Conservation (phyloP, 1,140 invertebrate genomes). For the Ganaspis sp. region DNA sequence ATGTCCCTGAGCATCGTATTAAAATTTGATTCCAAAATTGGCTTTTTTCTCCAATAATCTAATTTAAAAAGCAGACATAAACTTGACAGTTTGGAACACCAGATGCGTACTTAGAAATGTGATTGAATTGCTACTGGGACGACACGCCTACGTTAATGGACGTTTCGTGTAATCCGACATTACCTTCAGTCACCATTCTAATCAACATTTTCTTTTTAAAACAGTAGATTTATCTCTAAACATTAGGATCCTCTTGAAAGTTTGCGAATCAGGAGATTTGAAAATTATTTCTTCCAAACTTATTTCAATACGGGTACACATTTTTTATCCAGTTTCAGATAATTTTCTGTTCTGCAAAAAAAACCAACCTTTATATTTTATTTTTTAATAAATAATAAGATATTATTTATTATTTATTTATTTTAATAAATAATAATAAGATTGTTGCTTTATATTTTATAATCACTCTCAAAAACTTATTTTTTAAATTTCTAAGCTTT, state of each 20-base stretch:
- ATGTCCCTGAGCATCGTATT: neutral
- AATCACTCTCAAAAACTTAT: too few relatives aligned
- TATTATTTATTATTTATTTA: too few relatives aligned
- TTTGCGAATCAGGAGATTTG: neutral
- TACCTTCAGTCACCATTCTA: slow-evolving; percentile 50
- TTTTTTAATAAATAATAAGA: too few relatives aligned
- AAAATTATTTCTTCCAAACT: too few relatives aligned
- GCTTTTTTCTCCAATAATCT: slow-evolving; percentile 39
- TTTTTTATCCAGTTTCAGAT: too few relatives aligned
- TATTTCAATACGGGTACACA: too few relatives aligned
- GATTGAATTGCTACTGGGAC: slow-evolving; percentile 52
- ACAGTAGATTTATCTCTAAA: neutral
- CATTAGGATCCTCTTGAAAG: neutral
- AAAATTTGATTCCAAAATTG: slow-evolving; percentile 8
- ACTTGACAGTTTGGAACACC: slow-evolving; percentile 48
- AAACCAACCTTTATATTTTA: too few relatives aligned
- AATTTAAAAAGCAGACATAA: slow-evolving; percentile 49
- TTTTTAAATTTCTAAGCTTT: too few relatives aligned
- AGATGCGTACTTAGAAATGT: slow-evolving; percentile 62
- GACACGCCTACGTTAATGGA: slow-evolving; percentile 68
- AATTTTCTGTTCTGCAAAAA: too few relatives aligned
- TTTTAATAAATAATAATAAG: too few relatives aligned
- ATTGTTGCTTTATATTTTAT: too few relatives aligned
- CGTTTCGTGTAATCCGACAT: slow-evolving; percentile 66
- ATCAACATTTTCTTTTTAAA: slow-evolving; percentile 33